Evolutionary conservation across 92 coral and sea anemone genomes (phyloP).

Genomic region (Micromussa lordhowensis): DNA sequence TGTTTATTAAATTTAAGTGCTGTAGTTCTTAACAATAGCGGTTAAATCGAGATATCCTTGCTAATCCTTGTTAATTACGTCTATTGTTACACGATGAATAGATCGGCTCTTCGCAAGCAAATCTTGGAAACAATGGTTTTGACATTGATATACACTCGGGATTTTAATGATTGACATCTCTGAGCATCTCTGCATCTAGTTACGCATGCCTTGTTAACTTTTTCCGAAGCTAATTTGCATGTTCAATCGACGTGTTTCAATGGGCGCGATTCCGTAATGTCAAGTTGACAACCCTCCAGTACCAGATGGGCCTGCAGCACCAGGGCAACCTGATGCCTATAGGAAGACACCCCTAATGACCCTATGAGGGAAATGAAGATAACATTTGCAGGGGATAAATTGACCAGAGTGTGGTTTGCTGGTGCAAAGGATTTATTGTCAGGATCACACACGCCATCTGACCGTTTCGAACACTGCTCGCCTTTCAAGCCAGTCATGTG

Average conservation of each 20-base stretch:
- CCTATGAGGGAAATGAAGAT: slow-evolving; percentile 72
- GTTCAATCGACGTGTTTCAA: too few relatives aligned
- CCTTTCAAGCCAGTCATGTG: slow-evolving; percentile 79
- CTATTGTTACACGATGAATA: background rate
- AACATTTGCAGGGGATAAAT: slow-evolving; percentile 49
- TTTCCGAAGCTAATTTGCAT: too few relatives aligned
- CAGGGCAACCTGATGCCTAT: slow-evolving; percentile 70
- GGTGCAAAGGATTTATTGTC: slow-evolving; percentile 72
- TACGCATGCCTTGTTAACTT: too few relatives aligned
- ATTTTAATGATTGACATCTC: too few relatives aligned
- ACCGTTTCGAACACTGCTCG: slow-evolving; percentile 68
- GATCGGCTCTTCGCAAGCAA: too few relatives aligned
- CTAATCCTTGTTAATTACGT: background rate
- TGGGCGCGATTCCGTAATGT: too few relatives aligned
- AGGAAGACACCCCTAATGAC: slow-evolving; percentile 58
- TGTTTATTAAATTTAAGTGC: too few relatives aligned
- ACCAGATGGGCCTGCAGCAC: slow-evolving; percentile 60
- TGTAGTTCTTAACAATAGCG: background rate
- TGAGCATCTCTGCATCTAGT: too few relatives aligned
- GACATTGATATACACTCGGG: too few relatives aligned
- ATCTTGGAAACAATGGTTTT: too few relatives aligned
- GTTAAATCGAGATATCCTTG: background rate
- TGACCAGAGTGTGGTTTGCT: slow-evolving; percentile 67
- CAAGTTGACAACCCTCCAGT: slow-evolving; percentile 56
- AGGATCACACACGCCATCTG: slow-evolving; percentile 84